phyloP scores from a whole-genome alignment of 1,140 invertebrate species.

The Bombus ignitus region DNA sequence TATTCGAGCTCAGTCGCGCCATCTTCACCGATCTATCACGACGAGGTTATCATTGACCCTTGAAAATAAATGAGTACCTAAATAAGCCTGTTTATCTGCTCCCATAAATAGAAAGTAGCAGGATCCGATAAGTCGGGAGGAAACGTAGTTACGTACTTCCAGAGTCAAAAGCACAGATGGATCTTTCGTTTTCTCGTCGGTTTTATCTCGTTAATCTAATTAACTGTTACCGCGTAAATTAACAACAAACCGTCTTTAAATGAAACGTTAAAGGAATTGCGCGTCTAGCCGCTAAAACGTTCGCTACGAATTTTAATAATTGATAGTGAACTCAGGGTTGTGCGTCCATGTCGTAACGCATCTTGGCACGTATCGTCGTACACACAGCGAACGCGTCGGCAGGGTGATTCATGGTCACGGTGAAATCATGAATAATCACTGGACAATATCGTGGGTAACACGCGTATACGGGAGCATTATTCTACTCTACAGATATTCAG shows the following conservation, averaged over 20 bases:
- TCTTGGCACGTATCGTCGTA: constrained; percentile 36
- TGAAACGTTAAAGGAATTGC: not conserved
- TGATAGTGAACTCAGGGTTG: constrained; percentile 17
- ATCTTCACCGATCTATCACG: constrained; percentile 7
- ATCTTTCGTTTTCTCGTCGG: not conserved
- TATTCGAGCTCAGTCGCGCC: not conserved
- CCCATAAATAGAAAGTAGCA: constrained; percentile 59
- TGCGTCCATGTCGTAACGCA: constrained; percentile 12
- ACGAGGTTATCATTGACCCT: constrained; percentile 54
- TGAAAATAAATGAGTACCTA: constrained; percentile 62
- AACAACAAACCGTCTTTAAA: too few relatives aligned
- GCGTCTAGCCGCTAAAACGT: not conserved
- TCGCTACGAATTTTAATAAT: constrained; percentile 31
- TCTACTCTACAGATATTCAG: constrained; percentile 29
- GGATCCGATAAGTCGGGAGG: constrained; percentile 38
- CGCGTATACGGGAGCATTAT: constrained; percentile 14
- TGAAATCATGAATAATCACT: constrained; percentile 56
- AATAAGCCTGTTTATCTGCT: constrained; percentile 66
- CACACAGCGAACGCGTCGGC: not conserved
- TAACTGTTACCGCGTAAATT: constrained; percentile 4
- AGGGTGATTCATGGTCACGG: constrained; percentile 62
- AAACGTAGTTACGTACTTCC: constrained; percentile 2
- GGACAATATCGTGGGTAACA: constrained; percentile 19
- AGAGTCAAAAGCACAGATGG: not conserved
- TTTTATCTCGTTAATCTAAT: not conserved